phyloP scores from a whole-genome alignment of 2,113 vertebrate species.

The Atrichornis clamosus region DNA sequence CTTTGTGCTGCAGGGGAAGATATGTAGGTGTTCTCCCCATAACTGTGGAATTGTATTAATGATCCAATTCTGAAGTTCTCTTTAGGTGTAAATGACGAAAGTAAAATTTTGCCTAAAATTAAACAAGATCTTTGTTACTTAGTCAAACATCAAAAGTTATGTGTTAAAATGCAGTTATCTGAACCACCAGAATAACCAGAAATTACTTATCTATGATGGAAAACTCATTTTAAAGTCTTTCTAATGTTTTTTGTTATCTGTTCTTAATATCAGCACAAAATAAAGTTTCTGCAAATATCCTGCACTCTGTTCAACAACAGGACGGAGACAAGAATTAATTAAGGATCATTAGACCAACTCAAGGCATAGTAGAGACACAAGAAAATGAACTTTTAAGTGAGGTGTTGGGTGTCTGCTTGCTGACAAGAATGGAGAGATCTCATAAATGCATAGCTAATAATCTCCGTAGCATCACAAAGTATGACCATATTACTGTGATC shows the following conservation, averaged over 20 bases:
- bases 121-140: not conserved
- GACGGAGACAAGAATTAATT: slow-evolving; percentile 21
- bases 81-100: not conserved
- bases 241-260: not conserved
- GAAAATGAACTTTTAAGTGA: not conserved
- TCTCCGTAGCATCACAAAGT: not conserved
- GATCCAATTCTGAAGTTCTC: not conserved
- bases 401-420: not conserved
- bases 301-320: not conserved
- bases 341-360: not conserved
- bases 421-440: not conserved
- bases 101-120: not conserved
- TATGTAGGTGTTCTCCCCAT: not conserved
- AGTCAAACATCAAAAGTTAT: not conserved
- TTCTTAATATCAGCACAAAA: slow-evolving; percentile 6
- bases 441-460: not conserved
- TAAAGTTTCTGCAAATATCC: not conserved
- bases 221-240: not conserved
- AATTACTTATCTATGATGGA: not conserved
- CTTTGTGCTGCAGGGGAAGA: not conserved
- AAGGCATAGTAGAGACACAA: not conserved
- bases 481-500: not conserved
- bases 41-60: not conserved
- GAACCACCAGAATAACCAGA: not conserved
- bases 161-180: not conserved